Evolutionary conservation across 1,140 invertebrate genomes (phyloP).

Genomic region (Drosophila jambulina): DNA sequence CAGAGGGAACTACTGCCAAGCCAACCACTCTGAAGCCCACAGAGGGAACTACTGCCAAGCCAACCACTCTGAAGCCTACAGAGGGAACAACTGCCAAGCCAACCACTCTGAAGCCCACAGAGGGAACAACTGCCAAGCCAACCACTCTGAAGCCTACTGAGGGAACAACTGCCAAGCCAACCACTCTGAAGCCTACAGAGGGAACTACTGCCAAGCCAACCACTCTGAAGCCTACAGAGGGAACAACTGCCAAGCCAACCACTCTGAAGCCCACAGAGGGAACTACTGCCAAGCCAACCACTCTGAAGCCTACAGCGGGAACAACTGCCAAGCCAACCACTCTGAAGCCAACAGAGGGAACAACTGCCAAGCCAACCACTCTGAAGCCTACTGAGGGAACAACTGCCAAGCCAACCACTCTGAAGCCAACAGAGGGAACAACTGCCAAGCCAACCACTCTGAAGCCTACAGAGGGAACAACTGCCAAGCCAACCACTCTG

Average conservation of each 20-base stretch:
- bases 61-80: slow-evolving; percentile 11
- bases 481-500: slow-evolving; percentile 7
- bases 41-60: slow-evolving; percentile 6
- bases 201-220: slow-evolving; percentile 11
- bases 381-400: neutral
- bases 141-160: slow-evolving; percentile 7
- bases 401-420: slow-evolving; percentile 11
- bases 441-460: slow-evolving; percentile 6
- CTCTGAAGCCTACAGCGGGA: no score
- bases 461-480: slow-evolving; percentile 7
- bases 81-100: slow-evolving; percentile 9
- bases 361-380: slow-evolving; percentile 7
- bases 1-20: slow-evolving; percentile 9
- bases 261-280: neutral
- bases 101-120: slow-evolving; percentile 7
- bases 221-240: neutral
- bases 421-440: neutral
- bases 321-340: slow-evolving; percentile 21
- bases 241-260: slow-evolving; percentile 13
- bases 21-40: slow-evolving; percentile 10
- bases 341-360: neutral
- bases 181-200: slow-evolving; percentile 5
- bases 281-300: slow-evolving; percentile 13
- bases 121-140: slow-evolving; percentile 9
- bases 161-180: slow-evolving; percentile 7